phyloP scores from a whole-genome alignment of 2,113 vertebrate genomes.

The Zapornia atra region DNA sequence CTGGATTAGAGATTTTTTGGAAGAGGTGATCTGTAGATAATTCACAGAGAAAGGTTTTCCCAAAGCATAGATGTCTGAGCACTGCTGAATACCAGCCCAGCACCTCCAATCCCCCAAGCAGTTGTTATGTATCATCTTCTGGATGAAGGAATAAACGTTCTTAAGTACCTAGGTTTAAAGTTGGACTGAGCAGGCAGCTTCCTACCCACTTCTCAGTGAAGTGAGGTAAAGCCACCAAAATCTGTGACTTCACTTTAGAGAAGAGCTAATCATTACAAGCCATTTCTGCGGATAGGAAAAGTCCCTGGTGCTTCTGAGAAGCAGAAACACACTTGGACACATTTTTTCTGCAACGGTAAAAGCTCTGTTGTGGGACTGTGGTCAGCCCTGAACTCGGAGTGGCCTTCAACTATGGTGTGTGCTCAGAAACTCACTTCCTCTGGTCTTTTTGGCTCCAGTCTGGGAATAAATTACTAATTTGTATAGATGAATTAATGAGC shows the following conservation, averaged over 20 bases:
- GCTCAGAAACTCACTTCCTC: neutral
- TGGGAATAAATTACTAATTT: neutral
- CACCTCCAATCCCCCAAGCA: neutral
- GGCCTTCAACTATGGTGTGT: neutral
- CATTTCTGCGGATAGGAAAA: neutral
- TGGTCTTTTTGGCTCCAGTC: neutral
- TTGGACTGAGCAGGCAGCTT: neutral
- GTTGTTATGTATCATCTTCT: neutral
- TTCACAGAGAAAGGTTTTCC: neutral
- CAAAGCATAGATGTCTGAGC: neutral
- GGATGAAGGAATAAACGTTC: neutral
- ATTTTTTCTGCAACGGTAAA: fast-evolving
- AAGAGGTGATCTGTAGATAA: neutral
- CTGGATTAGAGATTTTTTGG: neutral
- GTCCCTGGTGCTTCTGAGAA: neutral
- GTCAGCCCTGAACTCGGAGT: neutral
- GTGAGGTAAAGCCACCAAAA: neutral
- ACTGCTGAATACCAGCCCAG: fast-evolving
- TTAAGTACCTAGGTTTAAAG: neutral
- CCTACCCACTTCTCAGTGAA: neutral
- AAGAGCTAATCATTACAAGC: neutral
- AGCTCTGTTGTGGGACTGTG: fast-evolving
- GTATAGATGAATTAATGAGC: neutral
- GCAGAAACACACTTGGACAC: neutral
- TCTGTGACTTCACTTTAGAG: neutral